Percentiles rank a stretch among this genome's conserved stretches.
These are phyloP conservation scores for Tortricodes alternella DNA, from an alignment of 2,888 invertebrate species.

Conservation along the genomic window DNA sequence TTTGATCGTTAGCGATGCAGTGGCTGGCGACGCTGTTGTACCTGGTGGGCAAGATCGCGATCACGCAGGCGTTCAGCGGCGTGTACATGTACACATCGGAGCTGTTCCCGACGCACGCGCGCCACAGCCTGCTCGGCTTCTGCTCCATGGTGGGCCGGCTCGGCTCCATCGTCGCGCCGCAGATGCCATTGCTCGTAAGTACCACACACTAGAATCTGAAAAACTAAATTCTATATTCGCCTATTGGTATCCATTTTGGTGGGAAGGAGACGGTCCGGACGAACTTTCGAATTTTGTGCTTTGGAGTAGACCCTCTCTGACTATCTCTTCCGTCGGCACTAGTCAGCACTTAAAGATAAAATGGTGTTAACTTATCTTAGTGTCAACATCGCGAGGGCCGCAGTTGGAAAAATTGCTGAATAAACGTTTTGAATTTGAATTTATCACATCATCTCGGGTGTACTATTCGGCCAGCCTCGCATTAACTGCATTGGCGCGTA, in stretches of 20 bases:
- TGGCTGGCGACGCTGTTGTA: conserved; percentile 76
- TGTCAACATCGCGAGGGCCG: too few species aligned
- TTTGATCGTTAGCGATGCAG: conserved; percentile 48
- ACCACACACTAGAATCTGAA: not conserved
- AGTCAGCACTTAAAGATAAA: too few species aligned
- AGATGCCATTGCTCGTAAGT: conserved; percentile 85
- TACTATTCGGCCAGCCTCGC: too few species aligned
- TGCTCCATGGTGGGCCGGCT: conserved; percentile 89
- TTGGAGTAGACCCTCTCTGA: too few species aligned
- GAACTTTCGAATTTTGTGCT: too few species aligned
- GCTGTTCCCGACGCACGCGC: conserved; percentile 87
- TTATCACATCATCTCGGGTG: too few species aligned
- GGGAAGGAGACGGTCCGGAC: too few species aligned
- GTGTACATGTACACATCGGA: conserved; percentile 88
- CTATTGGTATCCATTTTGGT: not conserved
- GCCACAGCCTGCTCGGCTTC: conserved; percentile 86
- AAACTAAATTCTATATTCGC: not conserved
- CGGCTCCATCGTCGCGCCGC: conserved; percentile 88
- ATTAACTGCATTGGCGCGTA: too few species aligned
- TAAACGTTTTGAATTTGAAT: too few species aligned
- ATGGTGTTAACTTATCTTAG: too few species aligned
- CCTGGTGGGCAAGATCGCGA: conserved; percentile 85
- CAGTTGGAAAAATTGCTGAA: too few species aligned
- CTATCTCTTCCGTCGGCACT: too few species aligned
- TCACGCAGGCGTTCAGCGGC: conserved; percentile 86